phyloP scores from a whole-genome alignment of 2,888 invertebrate species.

The Dynastes grantii region DNA sequence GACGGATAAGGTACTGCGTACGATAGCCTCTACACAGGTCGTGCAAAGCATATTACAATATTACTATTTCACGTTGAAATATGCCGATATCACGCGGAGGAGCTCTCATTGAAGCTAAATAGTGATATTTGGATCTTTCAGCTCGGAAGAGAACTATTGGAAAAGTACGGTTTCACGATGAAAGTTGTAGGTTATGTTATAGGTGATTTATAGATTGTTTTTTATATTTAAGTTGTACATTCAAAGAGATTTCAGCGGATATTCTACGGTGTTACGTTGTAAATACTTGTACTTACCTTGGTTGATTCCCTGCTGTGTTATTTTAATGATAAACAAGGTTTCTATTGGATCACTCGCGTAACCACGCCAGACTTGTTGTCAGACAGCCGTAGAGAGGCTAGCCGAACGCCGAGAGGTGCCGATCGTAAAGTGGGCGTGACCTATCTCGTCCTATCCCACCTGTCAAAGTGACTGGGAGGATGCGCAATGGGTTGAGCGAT shows the following conservation, averaged over 20 bases:
- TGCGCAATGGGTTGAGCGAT: slow-evolving; percentile 66
- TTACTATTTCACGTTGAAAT: slow-evolving; percentile 2
- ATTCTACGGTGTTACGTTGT: no score
- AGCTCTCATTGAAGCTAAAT: neutral
- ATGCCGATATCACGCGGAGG: neutral
- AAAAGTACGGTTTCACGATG: slow-evolving; percentile 60
- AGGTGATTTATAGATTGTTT: neutral
- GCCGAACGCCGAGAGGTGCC: slow-evolving; percentile 61
- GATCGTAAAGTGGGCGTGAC: slow-evolving; percentile 66
- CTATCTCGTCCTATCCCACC: slow-evolving; percentile 64
- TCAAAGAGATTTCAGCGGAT: neutral
- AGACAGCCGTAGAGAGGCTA: slow-evolving; percentile 66
- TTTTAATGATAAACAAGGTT: neutral
- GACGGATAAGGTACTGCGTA: slow-evolving; percentile 58
- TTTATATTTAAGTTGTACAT: neutral
- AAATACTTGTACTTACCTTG: neutral
- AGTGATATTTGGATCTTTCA: no score
- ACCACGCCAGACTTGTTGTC: slow-evolving; percentile 64
- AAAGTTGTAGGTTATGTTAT: slow-evolving; percentile 60
- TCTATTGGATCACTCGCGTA: slow-evolving; percentile 41
- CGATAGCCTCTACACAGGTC: slow-evolving; percentile 62
- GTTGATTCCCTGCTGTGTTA: neutral
- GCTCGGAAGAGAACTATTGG: neutral
- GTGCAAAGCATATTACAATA: neutral
- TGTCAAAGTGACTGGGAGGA: slow-evolving; percentile 70